Percentiles rank a stretch among this genome's conserved stretches.
Evolutionary conservation across 2,797 vertebrate species (phyloP).

Genomic region (Parauchenoglanis ngamensis): DNA sequence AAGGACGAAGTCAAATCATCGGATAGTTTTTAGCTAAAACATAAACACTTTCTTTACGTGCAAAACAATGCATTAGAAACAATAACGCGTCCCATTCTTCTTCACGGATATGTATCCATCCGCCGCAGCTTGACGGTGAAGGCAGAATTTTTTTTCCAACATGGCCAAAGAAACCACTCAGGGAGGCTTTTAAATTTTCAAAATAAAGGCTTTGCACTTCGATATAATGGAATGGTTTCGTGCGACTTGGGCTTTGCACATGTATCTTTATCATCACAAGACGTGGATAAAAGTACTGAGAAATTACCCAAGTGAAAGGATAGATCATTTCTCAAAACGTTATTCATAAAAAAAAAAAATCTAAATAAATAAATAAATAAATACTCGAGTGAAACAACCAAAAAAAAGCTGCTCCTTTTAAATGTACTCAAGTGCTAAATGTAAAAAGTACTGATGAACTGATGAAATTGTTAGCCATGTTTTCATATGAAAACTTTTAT

Average conservation of each 20-base stretch:
- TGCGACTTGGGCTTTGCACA: background rate
- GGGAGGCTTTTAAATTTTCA: background rate
- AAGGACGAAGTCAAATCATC: conserved; percentile 42
- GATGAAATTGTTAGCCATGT: no score
- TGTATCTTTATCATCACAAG: background rate
- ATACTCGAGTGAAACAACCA: background rate
- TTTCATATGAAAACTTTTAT: no score
- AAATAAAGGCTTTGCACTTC: background rate
- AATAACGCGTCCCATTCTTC: conserved; percentile 55
- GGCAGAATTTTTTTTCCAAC: background rate
- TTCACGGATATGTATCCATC: conserved; percentile 4
- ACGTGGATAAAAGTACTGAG: background rate
- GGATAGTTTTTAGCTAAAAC: conserved; percentile 51
- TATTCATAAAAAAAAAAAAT: background rate
- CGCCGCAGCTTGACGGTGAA: background rate
- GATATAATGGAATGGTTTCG: background rate
- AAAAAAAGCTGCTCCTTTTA: background rate
- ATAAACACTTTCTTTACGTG: conserved; percentile 56
- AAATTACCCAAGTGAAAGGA: background rate
- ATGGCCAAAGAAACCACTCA: background rate
- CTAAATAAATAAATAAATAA: no score
- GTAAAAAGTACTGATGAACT: no score
- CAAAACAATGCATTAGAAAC: conserved; percentile 58
- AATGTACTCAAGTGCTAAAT: background rate
- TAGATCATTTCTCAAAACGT: background rate